Conservation (phyloP, 1,140 invertebrate genomes). For the Scylla paramamosain region DNA sequence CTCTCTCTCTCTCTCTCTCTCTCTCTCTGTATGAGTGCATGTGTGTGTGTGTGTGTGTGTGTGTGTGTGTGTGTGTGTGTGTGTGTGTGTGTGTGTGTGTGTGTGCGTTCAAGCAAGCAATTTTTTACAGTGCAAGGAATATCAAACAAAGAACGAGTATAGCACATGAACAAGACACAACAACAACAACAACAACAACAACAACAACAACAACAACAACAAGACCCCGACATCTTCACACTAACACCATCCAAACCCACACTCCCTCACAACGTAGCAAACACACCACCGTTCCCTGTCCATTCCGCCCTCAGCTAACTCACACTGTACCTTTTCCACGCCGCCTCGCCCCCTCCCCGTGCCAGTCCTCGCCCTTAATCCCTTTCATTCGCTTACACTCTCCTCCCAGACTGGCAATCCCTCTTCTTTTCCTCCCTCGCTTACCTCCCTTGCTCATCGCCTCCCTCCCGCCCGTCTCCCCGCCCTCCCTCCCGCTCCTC, state of each 20-base stretch:
- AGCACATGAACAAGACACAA: no score
- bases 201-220: no score
- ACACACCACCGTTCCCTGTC: neutral
- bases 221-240: no score
- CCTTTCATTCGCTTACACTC: neutral
- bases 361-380: no score
- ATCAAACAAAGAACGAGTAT: no score
- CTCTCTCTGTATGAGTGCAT: no score
- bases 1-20: no score
- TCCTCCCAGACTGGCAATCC: neutral
- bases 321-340: neutral
- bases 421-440: neutral
- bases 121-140: no score
- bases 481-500: neutral
- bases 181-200: no score
- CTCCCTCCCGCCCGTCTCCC: neutral
- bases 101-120: neutral
- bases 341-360: neutral
- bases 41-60: no score
- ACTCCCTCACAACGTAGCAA: no score
- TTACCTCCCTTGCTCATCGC: neutral
- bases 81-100: conserved; percentile 1
- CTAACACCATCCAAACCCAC: no score
- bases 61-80: conserved; percentile 35
- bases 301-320: neutral